These are phyloP conservation scores for Peromyscus attwateri DNA, from an alignment of 2,797 vertebrate genomes.

Conservation along the genomic window DNA sequence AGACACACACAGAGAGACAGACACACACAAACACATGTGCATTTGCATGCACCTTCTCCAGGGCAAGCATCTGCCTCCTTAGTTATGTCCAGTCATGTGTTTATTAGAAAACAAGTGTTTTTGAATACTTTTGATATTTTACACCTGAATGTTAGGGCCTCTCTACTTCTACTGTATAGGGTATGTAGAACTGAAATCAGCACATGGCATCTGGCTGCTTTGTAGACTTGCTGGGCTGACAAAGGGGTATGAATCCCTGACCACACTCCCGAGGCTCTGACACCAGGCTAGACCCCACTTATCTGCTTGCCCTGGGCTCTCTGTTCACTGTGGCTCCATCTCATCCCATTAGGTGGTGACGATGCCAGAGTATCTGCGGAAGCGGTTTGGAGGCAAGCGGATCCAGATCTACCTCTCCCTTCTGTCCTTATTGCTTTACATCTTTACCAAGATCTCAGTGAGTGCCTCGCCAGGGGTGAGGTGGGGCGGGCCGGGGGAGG, in stretches of 20 bases:
- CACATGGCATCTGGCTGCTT: not conserved
- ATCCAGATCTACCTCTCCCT: slow-evolving; percentile 97
- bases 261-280: not conserved
- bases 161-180: not conserved
- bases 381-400: slow-evolving; percentile 95
- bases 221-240: not conserved
- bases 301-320: not conserved
- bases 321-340: not conserved
- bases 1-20: not conserved
- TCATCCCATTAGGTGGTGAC: slow-evolving; percentile 92
- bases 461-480: slow-evolving; percentile 82
- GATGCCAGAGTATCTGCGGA: slow-evolving; percentile 97
- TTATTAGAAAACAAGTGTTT: slow-evolving; percentile 6
- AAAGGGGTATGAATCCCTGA: not conserved
- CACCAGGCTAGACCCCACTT: no score
- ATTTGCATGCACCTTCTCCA: not conserved
- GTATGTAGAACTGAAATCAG: not conserved
- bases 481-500: accelerated
- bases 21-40: not conserved
- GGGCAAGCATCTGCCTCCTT: not conserved
- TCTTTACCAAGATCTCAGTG: slow-evolving; percentile 99
- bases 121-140: not conserved
- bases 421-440: slow-evolving; percentile 94
- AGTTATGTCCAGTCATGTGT: not conserved
- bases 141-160: not conserved